A percentile compares a stretch with the other conserved stretches of the same genome.
These are phyloP conservation scores for Masticophis lateralis DNA, from an alignment of 2,797 vertebrate genomes.

Conservation along the genomic window DNA sequence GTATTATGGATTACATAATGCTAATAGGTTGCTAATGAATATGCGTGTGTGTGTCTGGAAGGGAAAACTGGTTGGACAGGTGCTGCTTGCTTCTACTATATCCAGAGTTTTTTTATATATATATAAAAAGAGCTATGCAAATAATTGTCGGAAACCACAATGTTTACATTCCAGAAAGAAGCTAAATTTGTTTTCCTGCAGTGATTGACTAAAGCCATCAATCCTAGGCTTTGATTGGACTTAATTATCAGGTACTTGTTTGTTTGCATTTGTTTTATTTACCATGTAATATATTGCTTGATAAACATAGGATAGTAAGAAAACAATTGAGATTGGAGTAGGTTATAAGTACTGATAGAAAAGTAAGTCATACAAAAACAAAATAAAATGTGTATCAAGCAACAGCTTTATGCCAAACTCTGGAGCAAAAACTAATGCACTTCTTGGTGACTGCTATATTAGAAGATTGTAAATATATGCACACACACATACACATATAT, in stretches of 20 bases:
- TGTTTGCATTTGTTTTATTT: not conserved
- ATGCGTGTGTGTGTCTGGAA: not conserved
- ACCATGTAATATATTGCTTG: not conserved
- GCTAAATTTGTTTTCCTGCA: not conserved
- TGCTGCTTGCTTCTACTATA: not conserved
- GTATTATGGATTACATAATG: not conserved
- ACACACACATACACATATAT: no score
- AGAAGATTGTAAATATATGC: no score
- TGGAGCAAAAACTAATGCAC: not conserved
- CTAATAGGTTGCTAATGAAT: not conserved
- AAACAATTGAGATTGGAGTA: not conserved
- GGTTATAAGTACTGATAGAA: not conserved
- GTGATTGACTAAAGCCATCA: not conserved
- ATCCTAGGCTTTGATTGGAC: not conserved
- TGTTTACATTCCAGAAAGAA: not conserved
- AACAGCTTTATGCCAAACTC: not conserved
- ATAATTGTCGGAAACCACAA: not conserved
- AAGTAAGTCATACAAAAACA: not conserved
- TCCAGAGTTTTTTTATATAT: not conserved
- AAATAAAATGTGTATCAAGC: not conserved
- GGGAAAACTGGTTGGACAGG: not conserved
- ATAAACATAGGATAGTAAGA: not conserved
- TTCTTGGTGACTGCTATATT: not conserved
- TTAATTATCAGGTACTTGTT: not conserved
- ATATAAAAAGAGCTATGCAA: not conserved